phyloP scores from a whole-genome alignment of 2,888 invertebrate species.

The Platycnemis pennipes region DNA sequence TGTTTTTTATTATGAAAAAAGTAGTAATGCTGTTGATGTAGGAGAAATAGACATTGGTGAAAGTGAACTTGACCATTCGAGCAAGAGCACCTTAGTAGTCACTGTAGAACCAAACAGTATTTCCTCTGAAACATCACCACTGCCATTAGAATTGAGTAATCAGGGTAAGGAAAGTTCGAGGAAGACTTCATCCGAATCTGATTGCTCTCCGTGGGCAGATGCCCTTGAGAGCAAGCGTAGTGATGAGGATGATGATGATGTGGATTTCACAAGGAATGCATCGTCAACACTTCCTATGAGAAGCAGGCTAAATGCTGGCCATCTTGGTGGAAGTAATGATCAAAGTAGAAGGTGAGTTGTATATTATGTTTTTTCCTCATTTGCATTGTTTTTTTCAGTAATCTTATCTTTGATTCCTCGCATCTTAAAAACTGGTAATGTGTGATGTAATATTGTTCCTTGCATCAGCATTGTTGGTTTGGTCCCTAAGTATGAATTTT shows the following conservation, averaged over 20 bases:
- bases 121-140: neutral
- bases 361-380: neutral
- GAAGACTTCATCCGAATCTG: conserved; percentile 41
- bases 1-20: neutral
- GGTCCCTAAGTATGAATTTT: too few species aligned
- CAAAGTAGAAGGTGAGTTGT: neutral
- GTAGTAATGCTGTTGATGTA: neutral
- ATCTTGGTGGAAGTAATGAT: neutral
- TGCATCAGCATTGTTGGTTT: too few species aligned
- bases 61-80: neutral
- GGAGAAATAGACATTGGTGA: neutral
- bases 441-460: too few species aligned
- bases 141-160: neutral
- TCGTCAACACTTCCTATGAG: conserved; percentile 3
- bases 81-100: neutral
- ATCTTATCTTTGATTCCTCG: too few species aligned
- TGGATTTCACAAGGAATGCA: neutral
- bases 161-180: neutral
- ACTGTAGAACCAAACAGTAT: neutral
- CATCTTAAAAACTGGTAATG: too few species aligned
- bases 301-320: conserved; percentile 16
- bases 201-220: conserved; percentile 16
- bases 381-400: too few species aligned
- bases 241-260: conserved; percentile 17
- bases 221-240: conserved; percentile 9